Base-by-base conservation (phyloP, 2,797 vertebrate genomes). In the Xiphophorus birchmanni region DNA sequence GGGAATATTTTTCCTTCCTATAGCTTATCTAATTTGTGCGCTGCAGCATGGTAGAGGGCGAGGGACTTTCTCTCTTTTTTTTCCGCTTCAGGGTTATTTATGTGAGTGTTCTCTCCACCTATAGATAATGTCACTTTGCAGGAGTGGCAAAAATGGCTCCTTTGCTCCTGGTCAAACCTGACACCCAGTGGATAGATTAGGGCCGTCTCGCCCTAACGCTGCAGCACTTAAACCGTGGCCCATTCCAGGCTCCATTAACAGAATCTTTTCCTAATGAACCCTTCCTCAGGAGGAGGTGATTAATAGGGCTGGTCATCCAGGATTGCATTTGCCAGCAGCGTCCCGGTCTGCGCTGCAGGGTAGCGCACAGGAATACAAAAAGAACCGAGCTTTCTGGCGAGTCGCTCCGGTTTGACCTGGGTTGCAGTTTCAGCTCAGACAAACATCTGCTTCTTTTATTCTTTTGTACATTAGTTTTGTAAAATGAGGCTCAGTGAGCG, bases 211-310 rank as follows among this genome's bases (percentile, higher is more conserved):
- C 73, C 90, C 91, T 79, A 88, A 86, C 86, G 88, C 83, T 84
- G 87, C 90, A 88, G 86, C 88, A 86, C 90, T 94, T 93, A 92
- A 94, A 93, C 89, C 87, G 79, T 44, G 78, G 87, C 82, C 90
- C 88, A 82, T 90, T 91, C 89, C 83, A 71, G 80, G 84, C 89
- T 92, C 93, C 92, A 94, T 95, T 94, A 93, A 92, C 87, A 90
- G 89, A 94, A 94, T 94, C 85, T 75, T 81, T 91, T 92, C 92
- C 88, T 94, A 94, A 95, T 94, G 93, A 94, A 95, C 93, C 88
- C 82, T 88, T 92, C 89, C 87, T 90, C 74, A 45, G 85, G 87
- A 91, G 90, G 86, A 92, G 89, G 90, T 93, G 93, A 94, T 94
- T 93, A 92, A 94, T 94, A 90, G 84, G 80, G 91, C 83, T 86